Conservation (phyloP, 2,888 invertebrate genomes). For the Phyllotreta striolata region DNA sequence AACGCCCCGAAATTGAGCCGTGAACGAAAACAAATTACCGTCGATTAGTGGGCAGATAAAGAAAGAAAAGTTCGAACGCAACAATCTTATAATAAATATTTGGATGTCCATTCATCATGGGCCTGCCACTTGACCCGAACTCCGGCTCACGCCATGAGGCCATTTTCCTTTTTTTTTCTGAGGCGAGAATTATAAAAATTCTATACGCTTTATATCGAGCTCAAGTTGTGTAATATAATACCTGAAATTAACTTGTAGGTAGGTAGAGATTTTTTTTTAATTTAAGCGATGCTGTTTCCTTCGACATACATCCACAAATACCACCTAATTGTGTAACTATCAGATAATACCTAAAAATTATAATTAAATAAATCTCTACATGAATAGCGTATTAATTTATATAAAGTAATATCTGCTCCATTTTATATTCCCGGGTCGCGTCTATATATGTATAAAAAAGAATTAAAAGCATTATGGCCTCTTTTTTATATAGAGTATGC, state of each 20-base stretch:
- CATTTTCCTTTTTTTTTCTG: conserved; percentile 12
- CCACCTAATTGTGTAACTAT: too few species aligned
- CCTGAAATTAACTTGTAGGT: too few species aligned
- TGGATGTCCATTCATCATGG: conserved; percentile 22
- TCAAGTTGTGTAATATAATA: background rate
- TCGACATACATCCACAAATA: too few species aligned
- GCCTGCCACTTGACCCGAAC: conserved; percentile 14
- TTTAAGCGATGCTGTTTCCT: too few species aligned
- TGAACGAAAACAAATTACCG: conserved; percentile 22
- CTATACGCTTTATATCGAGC: background rate
- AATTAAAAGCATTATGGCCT: conserved; percentile 48
- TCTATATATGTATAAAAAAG: conserved; percentile 45
- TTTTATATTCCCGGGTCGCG: conserved; percentile 34
- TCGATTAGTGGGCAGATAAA: conserved; percentile 18
- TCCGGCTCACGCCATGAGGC: conserved; percentile 21
- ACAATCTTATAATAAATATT: conserved; percentile 21
- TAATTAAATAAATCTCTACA: too few species aligned
- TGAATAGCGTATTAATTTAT: background rate
- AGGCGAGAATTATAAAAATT: conserved; percentile 11
- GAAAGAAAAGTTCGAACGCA: conserved; percentile 2
- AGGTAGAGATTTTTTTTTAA: too few species aligned
- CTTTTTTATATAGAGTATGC: conserved; percentile 44
- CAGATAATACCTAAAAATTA: too few species aligned
- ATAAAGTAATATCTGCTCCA: conserved; percentile 34
- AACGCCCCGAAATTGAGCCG: conserved; percentile 18